phyloP scores from a whole-genome alignment of 2,113 vertebrate species.

The Tychaedon coryphoeus region DNA sequence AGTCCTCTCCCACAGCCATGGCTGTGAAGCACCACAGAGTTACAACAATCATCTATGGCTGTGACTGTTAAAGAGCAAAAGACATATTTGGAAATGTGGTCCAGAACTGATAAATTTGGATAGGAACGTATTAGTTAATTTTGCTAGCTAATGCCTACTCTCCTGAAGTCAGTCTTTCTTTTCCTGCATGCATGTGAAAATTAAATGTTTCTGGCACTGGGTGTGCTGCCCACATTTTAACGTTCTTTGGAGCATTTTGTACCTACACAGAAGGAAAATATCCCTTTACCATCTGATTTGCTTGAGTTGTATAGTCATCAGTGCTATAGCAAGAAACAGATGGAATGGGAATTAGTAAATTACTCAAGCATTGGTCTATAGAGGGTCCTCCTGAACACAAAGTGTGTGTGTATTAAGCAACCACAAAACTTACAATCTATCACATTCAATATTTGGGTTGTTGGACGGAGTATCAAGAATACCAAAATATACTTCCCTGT shows the following conservation, averaged over 20 bases:
- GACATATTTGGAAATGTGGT: background rate
- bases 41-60: background rate
- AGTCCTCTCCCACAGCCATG: background rate
- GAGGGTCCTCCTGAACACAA: background rate
- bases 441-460: constrained; percentile 75
- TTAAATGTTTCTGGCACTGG: background rate
- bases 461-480: constrained; percentile 51
- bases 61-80: background rate
- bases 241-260: background rate
- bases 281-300: background rate
- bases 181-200: background rate
- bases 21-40: background rate
- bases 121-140: background rate
- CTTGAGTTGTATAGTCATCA: background rate
- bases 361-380: background rate
- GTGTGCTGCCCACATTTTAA: background rate
- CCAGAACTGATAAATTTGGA: background rate
- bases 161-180: background rate
- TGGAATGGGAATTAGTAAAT: background rate
- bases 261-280: background rate
- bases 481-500: constrained; percentile 62
- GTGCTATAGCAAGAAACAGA: background rate
- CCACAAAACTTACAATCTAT: constrained; percentile 64
- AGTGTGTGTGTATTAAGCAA: background rate
- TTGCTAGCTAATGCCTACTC: background rate